These are phyloP conservation scores for Amazona ochrocephala DNA, from an alignment of 2,797 vertebrate species.

Conservation along the genomic window DNA sequence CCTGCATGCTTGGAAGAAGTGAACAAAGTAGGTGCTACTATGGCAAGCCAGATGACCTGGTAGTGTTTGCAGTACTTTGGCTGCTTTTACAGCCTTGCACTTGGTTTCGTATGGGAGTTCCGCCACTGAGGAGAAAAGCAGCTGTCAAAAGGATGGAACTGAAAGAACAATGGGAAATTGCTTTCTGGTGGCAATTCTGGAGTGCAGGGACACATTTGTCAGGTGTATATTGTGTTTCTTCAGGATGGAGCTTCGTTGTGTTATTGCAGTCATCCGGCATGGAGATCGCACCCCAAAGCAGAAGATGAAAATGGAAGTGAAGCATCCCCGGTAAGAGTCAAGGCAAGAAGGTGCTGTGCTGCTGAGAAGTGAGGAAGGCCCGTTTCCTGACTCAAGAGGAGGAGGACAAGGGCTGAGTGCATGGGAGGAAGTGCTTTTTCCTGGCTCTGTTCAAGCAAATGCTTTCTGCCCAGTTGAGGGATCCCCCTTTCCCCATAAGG, in stretches of 20 bases:
- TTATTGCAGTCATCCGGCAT: constrained; percentile 96
- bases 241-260: constrained; percentile 99
- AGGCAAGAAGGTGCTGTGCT: not conserved
- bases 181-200: not conserved
- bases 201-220: not conserved
- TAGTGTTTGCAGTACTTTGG: not conserved
- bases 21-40: not conserved
- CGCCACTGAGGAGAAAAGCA: not conserved
- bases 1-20: no score
- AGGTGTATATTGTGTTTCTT: not conserved
- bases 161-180: not conserved
- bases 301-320: constrained; percentile 99
- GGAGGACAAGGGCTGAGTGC: not conserved
- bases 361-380: not conserved
- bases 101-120: not conserved
- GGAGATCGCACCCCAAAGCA: constrained; percentile 98
- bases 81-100: not conserved
- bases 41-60: not conserved
- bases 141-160: not conserved
- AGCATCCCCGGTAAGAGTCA: constrained; percentile 86
- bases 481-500: not conserved
- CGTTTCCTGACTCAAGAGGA: not conserved
- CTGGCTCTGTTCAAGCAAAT: not conserved
- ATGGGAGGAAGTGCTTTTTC: not conserved
- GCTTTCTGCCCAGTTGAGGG: not conserved